Evolutionary conservation across 1,140 invertebrate genomes (phyloP).

Genomic region (silkworm (Bombyx mori)): DNA sequence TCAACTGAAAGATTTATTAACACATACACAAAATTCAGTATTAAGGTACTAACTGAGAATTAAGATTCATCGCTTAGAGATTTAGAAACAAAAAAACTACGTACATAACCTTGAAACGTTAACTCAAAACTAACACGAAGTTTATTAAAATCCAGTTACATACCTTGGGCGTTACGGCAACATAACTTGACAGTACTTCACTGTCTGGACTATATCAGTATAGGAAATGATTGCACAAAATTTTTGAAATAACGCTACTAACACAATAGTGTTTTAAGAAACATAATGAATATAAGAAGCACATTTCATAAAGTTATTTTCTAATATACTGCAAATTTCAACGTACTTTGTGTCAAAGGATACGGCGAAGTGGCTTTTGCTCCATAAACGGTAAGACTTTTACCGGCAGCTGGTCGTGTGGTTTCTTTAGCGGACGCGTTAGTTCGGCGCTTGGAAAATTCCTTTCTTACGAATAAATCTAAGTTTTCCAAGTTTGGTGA

Average conservation of each 20-base stretch:
- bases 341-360: constrained; percentile 39
- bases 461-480: constrained; percentile 74
- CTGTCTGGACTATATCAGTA: constrained; percentile 52
- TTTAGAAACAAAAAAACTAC: background rate
- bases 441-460: constrained; percentile 68
- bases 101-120: background rate
- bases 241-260: background rate
- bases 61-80: too few relatives aligned
- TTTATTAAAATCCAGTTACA: constrained; percentile 8
- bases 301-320: background rate
- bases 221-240: constrained; percentile 23
- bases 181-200: constrained; percentile 63
- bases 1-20: too few relatives aligned
- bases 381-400: constrained; percentile 48
- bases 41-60: too few relatives aligned
- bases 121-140: background rate
- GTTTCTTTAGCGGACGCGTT: constrained; percentile 43
- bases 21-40: too few relatives aligned
- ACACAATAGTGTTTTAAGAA: background rate
- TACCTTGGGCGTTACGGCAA: constrained; percentile 61
- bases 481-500: constrained; percentile 72
- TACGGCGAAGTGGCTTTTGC: constrained; percentile 44
- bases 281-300: background rate
- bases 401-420: constrained; percentile 38
- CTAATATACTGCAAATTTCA: background rate